A percentile compares a stretch with the other conserved stretches of the same genome.
Conservation (phyloP, 2,113 vertebrate genomes). For the Gymnorhina tibicen region DNA sequence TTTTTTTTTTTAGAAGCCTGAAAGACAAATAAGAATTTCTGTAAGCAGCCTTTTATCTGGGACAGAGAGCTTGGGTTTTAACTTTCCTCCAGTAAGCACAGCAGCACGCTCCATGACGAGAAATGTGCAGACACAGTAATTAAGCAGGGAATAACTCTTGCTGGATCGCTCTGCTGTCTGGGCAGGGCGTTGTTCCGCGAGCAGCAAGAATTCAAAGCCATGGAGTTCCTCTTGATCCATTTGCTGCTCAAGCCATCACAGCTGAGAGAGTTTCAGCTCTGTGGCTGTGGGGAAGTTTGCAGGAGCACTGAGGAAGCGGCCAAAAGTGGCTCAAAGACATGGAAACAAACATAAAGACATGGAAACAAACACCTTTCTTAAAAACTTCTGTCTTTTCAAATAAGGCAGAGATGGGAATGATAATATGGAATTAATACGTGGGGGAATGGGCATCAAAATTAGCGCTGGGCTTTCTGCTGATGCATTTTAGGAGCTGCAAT, state of each 20-base stretch:
- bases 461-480: background rate
- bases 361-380: background rate
- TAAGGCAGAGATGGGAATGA: background rate
- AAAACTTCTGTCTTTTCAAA: background rate
- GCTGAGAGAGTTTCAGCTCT: background rate
- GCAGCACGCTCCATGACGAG: rapidly evolving
- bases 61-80: background rate
- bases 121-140: background rate
- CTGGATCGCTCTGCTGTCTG: rapidly evolving
- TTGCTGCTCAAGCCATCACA: background rate
- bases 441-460: background rate
- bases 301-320: background rate
- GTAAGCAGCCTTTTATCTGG: background rate
- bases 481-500: rapidly evolving
- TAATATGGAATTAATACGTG: background rate
- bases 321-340: background rate
- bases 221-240: background rate
- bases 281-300: rapidly evolving
- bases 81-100: background rate
- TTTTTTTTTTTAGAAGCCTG: background rate
- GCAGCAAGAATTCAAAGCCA: background rate
- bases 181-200: rapidly evolving
- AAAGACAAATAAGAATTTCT: background rate
- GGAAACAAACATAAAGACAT: background rate
- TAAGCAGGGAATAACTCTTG: background rate